Percentiles rank a stretch among this genome's conserved stretches.
Evolutionary conservation across 2,113 vertebrate genomes (phyloP).

Genomic region (Cheirogaleus medius): DNA sequence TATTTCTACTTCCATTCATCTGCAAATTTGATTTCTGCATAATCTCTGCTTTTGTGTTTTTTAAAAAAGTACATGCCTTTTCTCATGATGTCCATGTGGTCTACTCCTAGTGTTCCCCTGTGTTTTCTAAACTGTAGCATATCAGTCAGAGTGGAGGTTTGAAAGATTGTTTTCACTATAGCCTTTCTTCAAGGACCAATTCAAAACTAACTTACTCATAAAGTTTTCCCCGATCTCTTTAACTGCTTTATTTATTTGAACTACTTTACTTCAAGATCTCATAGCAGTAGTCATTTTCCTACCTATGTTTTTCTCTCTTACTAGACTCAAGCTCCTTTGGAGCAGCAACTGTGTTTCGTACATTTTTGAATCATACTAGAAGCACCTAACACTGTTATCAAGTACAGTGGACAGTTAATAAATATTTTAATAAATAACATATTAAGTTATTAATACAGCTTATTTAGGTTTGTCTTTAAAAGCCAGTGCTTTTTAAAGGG

Average conservation of each 20-base stretch:
- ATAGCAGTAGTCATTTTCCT: background rate
- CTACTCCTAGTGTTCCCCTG: background rate
- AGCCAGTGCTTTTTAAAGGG: background rate
- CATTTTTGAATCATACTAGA: background rate
- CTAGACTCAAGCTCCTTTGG: background rate
- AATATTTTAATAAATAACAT: background rate
- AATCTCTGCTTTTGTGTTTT: background rate
- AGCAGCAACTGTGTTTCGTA: background rate
- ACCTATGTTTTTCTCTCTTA: background rate
- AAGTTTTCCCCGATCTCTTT: background rate
- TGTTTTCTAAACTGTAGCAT: background rate
- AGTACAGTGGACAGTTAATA: background rate
- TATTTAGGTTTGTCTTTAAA: background rate
- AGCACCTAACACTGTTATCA: background rate
- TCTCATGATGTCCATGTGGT: background rate
- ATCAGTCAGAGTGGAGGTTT: background rate
- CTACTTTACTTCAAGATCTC: background rate
- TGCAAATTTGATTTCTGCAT: background rate
- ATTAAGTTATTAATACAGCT: background rate
- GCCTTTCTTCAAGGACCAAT: background rate
- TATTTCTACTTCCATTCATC: background rate
- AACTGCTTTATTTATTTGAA: background rate
- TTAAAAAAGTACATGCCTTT: background rate
- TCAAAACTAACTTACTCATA: background rate
- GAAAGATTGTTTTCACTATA: background rate